Base-by-base conservation (phyloP, 2,888 invertebrate genomes). In the Orthosia incerta region DNA sequence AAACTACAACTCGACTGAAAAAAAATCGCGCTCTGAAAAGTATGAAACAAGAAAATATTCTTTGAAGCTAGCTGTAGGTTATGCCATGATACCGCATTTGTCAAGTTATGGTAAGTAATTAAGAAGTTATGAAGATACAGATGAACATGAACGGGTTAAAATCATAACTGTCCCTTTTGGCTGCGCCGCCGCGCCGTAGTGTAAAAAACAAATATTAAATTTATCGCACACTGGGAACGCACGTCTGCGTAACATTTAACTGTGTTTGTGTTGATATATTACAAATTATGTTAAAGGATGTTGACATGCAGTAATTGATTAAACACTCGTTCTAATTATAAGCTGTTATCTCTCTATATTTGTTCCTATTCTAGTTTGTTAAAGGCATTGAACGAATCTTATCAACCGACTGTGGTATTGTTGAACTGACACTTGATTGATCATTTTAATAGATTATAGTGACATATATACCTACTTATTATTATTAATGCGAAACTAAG, bases 311-410 rank as follows among this genome's bases (percentile, higher is more conserved):
- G 53, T 61, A 75, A 81, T 84, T 75, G 76, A 79, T 73, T 68
- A 74, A 80, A 65, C 67, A 65, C 31, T 60, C 13, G 48, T 84
- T 71, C 82, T 84, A 84, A 81, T 75, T 75, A 71, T 81, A 81
- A 48, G 50, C 48, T 55, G 39, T 71, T 84, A 81, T 81, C 81
- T 68, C 23, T 18, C n/a, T 23, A 45, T 62, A 53, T 60, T 81
- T 76, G 85, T 81, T 84, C 64, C 67, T 75, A 71, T 75, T 63
- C 26, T 39, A 74, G 59, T 69, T 59, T 62, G 53, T 71, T 68
- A 55, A 53, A 79, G 73, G 50, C 50, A 68, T 83, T 51, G 20
- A 65, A 69, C 65, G 23, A 79, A 68, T 72, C 57, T 51, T n/a
- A 78, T 18, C 18, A 53, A 71, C 16, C 39, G 39, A 66, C 39